Conservation (phyloP, 2,113 vertebrate genomes). For the Puma concolor region DNA sequence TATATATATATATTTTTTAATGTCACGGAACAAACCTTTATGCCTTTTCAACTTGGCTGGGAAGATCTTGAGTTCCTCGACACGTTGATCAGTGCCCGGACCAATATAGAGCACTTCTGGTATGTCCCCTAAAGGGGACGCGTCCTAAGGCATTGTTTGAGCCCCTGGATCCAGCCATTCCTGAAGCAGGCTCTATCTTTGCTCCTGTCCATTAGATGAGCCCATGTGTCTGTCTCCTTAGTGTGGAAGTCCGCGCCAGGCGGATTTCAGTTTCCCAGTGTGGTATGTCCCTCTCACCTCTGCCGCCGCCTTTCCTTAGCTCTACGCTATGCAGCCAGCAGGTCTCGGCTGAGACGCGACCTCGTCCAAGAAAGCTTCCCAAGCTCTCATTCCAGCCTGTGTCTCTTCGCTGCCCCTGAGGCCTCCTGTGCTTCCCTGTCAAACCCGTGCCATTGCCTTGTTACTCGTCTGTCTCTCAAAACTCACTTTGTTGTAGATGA, state of each 20-base stretch:
- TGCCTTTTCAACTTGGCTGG: background rate
- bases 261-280: background rate
- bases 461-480: accelerated
- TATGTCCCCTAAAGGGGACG: too few species aligned
- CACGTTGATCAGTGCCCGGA: background rate
- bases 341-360: background rate
- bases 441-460: too few species aligned
- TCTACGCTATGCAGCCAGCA: background rate
- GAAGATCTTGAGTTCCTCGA: background rate
- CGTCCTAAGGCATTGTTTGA: background rate
- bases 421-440: background rate
- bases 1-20: background rate
- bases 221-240: background rate
- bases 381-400: too few species aligned
- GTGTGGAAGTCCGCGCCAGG: background rate
- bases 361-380: background rate
- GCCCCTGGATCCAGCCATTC: background rate
- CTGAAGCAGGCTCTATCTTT: background rate
- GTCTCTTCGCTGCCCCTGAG: background rate
- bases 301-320: background rate
- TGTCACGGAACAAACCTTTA: too few species aligned
- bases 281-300: background rate
- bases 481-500: background rate
- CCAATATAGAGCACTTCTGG: background rate
- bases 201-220: background rate